Evolutionary conservation across 2,888 invertebrate genomes (phyloP).

Genomic region (Cosmia pyralina): DNA sequence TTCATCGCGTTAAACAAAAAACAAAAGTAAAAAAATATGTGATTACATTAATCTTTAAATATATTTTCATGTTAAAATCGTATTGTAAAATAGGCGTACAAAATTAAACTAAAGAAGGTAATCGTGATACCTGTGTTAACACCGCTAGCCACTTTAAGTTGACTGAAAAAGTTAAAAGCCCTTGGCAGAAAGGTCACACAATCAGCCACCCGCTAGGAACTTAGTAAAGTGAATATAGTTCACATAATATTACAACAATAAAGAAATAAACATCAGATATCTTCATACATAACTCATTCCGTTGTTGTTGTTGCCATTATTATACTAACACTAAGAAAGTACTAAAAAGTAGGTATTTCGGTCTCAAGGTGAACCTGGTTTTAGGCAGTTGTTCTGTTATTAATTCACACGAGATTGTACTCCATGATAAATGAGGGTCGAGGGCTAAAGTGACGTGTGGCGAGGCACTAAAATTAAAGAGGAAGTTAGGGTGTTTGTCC

Average conservation of each 20-base stretch:
- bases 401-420: slow-evolving; percentile 41
- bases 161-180: no score
- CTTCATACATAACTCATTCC: slow-evolving; percentile 21
- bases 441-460: neutral
- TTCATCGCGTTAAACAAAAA: no score
- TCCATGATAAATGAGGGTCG: slow-evolving; percentile 47
- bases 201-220: no score
- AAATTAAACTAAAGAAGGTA: no score
- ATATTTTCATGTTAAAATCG: no score
- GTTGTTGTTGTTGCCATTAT: slow-evolving; percentile 12
- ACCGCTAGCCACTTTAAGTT: no score
- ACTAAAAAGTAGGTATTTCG: slow-evolving; percentile 32
- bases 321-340: slow-evolving; percentile 13
- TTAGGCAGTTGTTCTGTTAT: slow-evolving; percentile 40
- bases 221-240: neutral
- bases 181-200: no score
- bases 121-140: no score
- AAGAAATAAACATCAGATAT: slow-evolving; percentile 28
- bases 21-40: no score
- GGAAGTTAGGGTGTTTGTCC: neutral
- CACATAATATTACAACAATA: neutral
- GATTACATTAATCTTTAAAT: no score
- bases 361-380: slow-evolving; percentile 56
- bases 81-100: no score
- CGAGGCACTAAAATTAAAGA: neutral